phyloP scores from a whole-genome alignment of 2,113 vertebrate species.

The Colistium nudipinnis region DNA sequence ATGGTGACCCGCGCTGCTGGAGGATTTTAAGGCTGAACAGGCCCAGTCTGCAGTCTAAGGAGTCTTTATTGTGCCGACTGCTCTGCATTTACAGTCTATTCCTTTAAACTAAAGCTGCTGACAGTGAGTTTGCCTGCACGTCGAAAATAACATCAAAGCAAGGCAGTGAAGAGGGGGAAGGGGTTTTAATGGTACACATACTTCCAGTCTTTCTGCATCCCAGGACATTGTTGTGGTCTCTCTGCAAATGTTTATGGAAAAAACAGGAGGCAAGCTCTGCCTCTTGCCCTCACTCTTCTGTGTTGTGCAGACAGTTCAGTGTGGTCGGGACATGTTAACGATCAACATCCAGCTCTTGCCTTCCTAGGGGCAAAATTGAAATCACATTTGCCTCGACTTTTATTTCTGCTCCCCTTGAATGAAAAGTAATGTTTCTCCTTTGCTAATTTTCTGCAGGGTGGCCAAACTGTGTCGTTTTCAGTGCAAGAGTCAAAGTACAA shows the following conservation, averaged over 20 bases:
- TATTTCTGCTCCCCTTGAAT: slow-evolving; percentile 17
- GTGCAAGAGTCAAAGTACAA: slow-evolving; percentile 23
- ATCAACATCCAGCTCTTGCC: slow-evolving; percentile 42
- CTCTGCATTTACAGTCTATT: slow-evolving; percentile 11
- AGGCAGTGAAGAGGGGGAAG: background rate
- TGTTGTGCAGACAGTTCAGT: slow-evolving; percentile 60
- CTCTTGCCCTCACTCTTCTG: slow-evolving; percentile 29
- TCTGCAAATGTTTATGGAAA: slow-evolving; percentile 63
- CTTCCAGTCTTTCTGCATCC: slow-evolving; percentile 46
- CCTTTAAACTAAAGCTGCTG: slow-evolving; percentile 36
- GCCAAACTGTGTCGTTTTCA: slow-evolving; percentile 23
- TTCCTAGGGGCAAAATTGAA: slow-evolving; percentile 51
- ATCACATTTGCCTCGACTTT: slow-evolving; percentile 42
- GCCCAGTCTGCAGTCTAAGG: background rate
- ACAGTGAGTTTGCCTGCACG: slow-evolving; percentile 32
- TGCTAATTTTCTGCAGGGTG: slow-evolving; percentile 37
- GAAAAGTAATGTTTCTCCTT: slow-evolving; percentile 26
- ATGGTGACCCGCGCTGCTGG: slow-evolving; percentile 12
- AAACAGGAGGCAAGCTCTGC: slow-evolving; percentile 41
- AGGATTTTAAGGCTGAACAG: slow-evolving; percentile 19
- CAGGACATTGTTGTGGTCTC: slow-evolving; percentile 56
- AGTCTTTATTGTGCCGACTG: background rate
- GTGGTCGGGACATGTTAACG: slow-evolving; percentile 39
- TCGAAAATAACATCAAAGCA: slow-evolving; percentile 18
- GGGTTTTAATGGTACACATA: slow-evolving; percentile 36